phyloP scores from a whole-genome alignment of 1,140 invertebrate genomes.

The Ips typographus region DNA sequence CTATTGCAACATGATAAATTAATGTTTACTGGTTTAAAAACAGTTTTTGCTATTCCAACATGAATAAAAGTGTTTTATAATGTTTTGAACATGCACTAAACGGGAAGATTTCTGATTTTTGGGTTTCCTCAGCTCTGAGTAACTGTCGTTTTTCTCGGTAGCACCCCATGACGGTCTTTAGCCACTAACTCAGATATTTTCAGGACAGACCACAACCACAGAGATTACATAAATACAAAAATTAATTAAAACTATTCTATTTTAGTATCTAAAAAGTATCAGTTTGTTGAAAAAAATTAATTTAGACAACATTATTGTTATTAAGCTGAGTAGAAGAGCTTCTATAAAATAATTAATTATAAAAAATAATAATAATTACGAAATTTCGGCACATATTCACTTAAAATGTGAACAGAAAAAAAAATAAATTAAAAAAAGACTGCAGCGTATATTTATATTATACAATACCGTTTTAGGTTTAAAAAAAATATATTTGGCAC shows the following conservation, averaged over 20 bases:
- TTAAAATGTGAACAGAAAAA: slow-evolving; percentile 23
- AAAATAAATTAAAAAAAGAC: slow-evolving; percentile 32
- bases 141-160: too few species aligned
- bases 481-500: slow-evolving; percentile 27
- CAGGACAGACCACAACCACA: background rate
- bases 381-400: slow-evolving; percentile 35
- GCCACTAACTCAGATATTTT: too few species aligned
- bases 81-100: too few species aligned
- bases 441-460: slow-evolving; percentile 33
- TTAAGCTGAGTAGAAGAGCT: slow-evolving; percentile 11
- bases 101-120: too few species aligned
- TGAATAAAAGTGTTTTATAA: too few species aligned
- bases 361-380: slow-evolving; percentile 28
- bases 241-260: slow-evolving; percentile 10
- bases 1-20: too few species aligned
- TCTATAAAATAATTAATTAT: slow-evolving; percentile 22
- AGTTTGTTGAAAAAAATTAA: background rate
- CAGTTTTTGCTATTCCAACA: too few species aligned
- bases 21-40: too few species aligned
- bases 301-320: background rate
- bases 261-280: slow-evolving; percentile 6
- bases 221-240: slow-evolving; percentile 44
- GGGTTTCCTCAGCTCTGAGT: too few species aligned
- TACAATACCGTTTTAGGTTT: slow-evolving; percentile 28
- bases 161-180: too few species aligned